Percentiles rank a stretch among this genome's conserved stretches.
Evolutionary conservation across 1,140 invertebrate genomes (phyloP).

Genomic region (Platyscapa corneri): DNA sequence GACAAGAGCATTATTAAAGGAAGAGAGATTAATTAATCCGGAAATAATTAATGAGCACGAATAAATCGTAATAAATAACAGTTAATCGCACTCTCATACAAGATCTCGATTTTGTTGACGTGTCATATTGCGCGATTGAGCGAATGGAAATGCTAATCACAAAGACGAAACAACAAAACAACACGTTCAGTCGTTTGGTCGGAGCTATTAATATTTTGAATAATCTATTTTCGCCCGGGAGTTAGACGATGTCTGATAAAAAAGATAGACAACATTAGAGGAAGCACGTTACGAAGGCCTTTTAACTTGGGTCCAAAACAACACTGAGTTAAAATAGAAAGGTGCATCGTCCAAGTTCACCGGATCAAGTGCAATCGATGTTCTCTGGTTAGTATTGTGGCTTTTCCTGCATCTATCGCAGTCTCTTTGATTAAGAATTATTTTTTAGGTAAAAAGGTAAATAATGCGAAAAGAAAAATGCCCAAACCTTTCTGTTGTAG

Average conservation of each 20-base stretch:
- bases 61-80: neutral
- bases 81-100: neutral
- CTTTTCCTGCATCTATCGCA: neutral
- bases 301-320: conserved; percentile 15
- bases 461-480: neutral
- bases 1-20: neutral
- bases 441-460: neutral
- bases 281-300: conserved; percentile 1
- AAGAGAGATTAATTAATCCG: neutral
- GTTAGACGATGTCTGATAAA: neutral
- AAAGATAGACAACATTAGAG: neutral
- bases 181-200: neutral
- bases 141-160: neutral
- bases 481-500: no score
- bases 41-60: neutral
- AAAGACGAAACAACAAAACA: neutral
- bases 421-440: neutral
- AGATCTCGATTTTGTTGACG: neutral
- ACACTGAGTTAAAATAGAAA: conserved; percentile 40
- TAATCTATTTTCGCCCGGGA: neutral
- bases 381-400: conserved; percentile 18
- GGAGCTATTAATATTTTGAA: neutral
- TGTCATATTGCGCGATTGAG: neutral
- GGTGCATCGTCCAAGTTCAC: conserved; percentile 7
- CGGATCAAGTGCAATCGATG: conserved; percentile 37